Percentiles rank a stretch among this genome's conserved stretches.
phyloP scores from a whole-genome alignment of 2,113 vertebrate genomes.

The Xyrauchen texanus region DNA sequence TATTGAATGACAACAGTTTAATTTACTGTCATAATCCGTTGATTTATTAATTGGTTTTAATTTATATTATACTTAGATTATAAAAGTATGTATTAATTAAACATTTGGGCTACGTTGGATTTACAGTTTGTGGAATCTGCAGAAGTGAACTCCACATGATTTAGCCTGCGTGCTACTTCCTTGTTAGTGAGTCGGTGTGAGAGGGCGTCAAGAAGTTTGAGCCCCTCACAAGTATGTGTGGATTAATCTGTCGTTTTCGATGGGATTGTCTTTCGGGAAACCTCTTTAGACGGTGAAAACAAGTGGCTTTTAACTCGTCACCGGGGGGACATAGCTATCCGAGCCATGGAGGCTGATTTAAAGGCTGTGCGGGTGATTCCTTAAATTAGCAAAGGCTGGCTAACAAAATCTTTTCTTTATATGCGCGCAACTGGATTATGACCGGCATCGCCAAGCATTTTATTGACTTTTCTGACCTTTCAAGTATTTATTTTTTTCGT shows the following conservation, averaged over 20 bases:
- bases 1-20: background rate
- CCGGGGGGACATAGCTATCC: background rate
- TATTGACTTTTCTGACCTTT: background rate
- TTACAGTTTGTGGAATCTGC: conserved; percentile 46
- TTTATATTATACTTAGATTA: background rate
- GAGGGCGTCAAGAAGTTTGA: conserved; percentile 53
- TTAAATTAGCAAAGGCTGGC: conserved; percentile 43
- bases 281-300: background rate
- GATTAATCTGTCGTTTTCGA: conserved; percentile 1
- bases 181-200: conserved; percentile 47
- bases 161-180: conserved; percentile 50
- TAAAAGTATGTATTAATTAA: rapidly evolving
- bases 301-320: background rate
- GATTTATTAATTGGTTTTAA: background rate
- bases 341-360: conserved; percentile 21
- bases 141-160: background rate
- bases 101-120: background rate
- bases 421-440: conserved; percentile 42
- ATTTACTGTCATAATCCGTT: background rate
- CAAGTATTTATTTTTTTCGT: background rate
- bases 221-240: background rate
- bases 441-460: conserved; percentile 7
- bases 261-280: too few species aligned
- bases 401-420: conserved; percentile 28
- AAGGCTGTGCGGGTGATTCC: conserved; percentile 21